Conservation (phyloP, 2,113 vertebrate genomes). For the Engraulis encrasicolus region DNA sequence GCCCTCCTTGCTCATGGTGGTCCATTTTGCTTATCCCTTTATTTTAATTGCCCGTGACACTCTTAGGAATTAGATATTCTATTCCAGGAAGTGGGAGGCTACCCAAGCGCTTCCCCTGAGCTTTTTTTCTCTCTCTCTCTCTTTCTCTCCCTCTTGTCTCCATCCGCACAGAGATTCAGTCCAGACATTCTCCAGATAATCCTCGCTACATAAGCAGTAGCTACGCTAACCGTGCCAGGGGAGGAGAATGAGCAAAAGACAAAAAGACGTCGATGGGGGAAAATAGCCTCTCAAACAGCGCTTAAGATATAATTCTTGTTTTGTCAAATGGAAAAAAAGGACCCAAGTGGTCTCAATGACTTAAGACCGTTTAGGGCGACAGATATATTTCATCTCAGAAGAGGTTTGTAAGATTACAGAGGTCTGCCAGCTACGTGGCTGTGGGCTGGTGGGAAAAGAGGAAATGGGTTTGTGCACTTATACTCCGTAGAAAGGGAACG, state of each 20-base stretch:
- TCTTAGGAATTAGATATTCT: constrained; percentile 43
- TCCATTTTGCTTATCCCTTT: constrained; percentile 40
- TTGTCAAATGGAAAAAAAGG: background rate
- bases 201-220: constrained; percentile 43
- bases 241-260: background rate
- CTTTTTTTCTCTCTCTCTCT: constrained; percentile 10
- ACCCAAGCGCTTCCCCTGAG: constrained; percentile 38
- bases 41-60: constrained; percentile 55
- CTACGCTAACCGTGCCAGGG: background rate
- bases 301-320: background rate
- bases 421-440: background rate
- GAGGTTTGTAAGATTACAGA: background rate
- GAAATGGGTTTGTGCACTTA: too few species aligned
- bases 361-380: background rate
- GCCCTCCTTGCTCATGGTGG: constrained; percentile 38
- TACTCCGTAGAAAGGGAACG: background rate
- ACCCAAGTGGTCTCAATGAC: background rate
- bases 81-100: constrained; percentile 27
- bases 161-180: constrained; percentile 54
- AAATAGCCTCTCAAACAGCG: background rate
- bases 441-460: background rate
- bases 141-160: background rate
- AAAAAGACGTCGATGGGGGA: background rate
- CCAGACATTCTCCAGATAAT: constrained; percentile 55
- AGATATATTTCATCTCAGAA: background rate